Conservation (phyloP, 2,797 vertebrate species). For the Falco berigora region DNA sequence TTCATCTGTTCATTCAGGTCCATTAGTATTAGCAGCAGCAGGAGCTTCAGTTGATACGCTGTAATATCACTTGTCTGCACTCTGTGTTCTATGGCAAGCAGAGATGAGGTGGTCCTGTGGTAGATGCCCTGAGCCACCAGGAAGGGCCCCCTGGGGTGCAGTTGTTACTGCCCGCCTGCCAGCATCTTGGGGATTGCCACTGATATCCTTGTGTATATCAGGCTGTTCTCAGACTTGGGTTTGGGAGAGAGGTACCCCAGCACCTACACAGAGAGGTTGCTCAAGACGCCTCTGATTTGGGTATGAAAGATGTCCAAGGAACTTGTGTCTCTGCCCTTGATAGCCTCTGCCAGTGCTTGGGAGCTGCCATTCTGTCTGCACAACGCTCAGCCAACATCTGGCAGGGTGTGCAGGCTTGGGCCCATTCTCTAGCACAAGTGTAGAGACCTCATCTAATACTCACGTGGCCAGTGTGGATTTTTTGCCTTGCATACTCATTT, state of each 20-base stretch:
- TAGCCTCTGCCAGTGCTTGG: not conserved
- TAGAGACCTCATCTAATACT: not conserved
- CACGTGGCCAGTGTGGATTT: not conserved
- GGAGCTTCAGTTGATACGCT: not conserved
- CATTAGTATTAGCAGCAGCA: not conserved
- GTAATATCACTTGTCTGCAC: not conserved
- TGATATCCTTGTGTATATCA: not conserved
- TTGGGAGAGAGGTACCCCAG: not conserved
- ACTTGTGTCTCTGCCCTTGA: not conserved
- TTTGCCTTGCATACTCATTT: not conserved
- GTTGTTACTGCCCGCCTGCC: not conserved
- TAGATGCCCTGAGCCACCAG: not conserved
- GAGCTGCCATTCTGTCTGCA: not conserved
- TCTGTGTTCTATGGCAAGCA: not conserved
- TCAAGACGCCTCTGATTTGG: not conserved
- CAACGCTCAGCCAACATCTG: not conserved
- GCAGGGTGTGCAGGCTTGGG: not conserved
- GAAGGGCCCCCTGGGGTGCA: not conserved
- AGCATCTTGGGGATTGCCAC: not conserved
- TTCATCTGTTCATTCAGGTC: not conserved
- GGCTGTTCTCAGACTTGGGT: not conserved
- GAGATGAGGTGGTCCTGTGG: not conserved
- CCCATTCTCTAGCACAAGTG: not conserved
- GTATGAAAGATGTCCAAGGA: not conserved
- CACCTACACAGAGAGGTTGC: not conserved